Base-by-base conservation (phyloP, 2,113 vertebrate genomes). In the Lepus timidus region DNA sequence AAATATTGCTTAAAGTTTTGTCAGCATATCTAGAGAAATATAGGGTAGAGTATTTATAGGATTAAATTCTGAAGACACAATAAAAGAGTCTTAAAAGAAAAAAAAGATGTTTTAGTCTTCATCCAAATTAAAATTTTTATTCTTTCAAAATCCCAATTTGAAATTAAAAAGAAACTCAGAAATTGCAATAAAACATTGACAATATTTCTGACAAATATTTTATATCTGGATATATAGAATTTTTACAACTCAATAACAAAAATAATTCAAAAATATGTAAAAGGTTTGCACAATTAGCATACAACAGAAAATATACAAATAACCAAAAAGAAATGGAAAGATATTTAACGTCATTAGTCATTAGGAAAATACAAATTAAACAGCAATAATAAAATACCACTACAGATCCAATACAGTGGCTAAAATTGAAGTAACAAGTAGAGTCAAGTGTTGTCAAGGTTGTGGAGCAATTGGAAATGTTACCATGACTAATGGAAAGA, bases 121-220 rank as follows among this genome's bases (percentile, higher is more conserved):
- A 67, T 33, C 51, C 90, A 87, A 90, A 89, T 93, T 67, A 75
- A 88, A 17, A 23, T 22, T 29, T 73, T 62, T 80, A 49, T 31
- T 65, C 61, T 76, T 76, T 82, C 33, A 65, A 88, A 94, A 33
- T 39, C 2, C 52, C 29, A 44, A 96, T 74, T 88, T 92, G 76
- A 85, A 75, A 87, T 91, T 76, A 92, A 90, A 95, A 93, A 36
- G 20, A 39, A 87, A 87, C 39, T 5, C 8, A 49, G 16, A 67
- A 36, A 62, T 9, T 61, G 12, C 9, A 27, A 58, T 23, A 71
- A 94, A 81, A 58, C 55, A 89, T 58, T 79, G 52, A 9, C 9
- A 85, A 78, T 67, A 86, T 86, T 88, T 70, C 74, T 93, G 36
- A 85, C 44, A 95, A 90, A 84, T 22, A 76, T 82, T 68, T 88